Evolutionary conservation across 2,888 invertebrate species (phyloP).

Genomic region (Ischnura elegans): DNA sequence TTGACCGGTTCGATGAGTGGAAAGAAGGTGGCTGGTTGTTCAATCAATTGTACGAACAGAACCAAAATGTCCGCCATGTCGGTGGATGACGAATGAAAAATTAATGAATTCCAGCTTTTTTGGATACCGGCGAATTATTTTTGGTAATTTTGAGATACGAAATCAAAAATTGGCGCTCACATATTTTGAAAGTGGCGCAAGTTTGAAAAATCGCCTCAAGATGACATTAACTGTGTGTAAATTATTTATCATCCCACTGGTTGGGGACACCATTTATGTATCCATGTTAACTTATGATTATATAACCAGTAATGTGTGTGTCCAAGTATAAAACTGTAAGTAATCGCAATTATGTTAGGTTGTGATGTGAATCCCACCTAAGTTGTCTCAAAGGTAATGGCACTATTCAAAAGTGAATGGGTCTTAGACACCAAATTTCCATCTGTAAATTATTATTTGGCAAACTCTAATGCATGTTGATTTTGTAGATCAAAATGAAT

Average conservation of each 20-base stretch:
- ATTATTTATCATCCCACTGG: neutral
- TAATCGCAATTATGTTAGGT: neutral
- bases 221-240: neutral
- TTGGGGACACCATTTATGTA: neutral
- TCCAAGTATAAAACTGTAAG: neutral
- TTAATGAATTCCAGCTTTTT: neutral
- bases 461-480: neutral
- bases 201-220: conserved; percentile 21
- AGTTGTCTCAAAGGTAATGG: neutral
- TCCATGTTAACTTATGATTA: neutral
- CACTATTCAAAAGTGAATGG: neutral
- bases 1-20: neutral
- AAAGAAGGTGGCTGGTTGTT: neutral
- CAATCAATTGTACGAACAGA: neutral
- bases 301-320: conserved; percentile 1
- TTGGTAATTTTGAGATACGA: conserved; percentile 38
- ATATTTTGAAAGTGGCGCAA: conserved; percentile 26
- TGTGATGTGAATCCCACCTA: neutral
- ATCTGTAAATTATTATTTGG: neutral
- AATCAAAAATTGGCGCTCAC: neutral
- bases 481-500: neutral
- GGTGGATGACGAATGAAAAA: neutral
- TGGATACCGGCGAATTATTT: conserved; percentile 11
- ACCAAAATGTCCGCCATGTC: neutral
- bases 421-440: neutral